Conservation (phyloP, 1,140 invertebrate genomes). For the Hypsibius dujardini region DNA sequence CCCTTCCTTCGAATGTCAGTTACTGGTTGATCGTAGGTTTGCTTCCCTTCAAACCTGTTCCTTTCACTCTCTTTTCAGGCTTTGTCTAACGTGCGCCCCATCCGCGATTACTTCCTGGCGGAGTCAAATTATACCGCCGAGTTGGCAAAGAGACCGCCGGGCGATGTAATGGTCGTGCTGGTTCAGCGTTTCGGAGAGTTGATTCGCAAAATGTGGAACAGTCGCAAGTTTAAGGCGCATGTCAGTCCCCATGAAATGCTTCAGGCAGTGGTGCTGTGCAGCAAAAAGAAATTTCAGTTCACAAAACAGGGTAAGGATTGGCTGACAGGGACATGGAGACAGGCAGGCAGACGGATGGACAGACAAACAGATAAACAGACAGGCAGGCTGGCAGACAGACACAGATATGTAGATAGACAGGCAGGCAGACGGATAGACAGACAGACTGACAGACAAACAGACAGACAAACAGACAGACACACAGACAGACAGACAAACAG, state of each 20-base stretch:
- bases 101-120: conserved; percentile 81
- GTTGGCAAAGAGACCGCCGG: conserved; percentile 58
- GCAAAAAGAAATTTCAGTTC: conserved; percentile 93
- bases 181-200: conserved; percentile 93
- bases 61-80: conserved; percentile 42
- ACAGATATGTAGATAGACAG: no score
- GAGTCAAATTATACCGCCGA: conserved; percentile 78
- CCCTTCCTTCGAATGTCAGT: no score
- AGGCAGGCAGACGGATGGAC: no score
- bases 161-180: conserved; percentile 61
- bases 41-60: no score
- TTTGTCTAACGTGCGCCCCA: conserved; percentile 75
- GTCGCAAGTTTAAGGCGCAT: conserved; percentile 94
- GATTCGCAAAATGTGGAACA: conserved; percentile 95
- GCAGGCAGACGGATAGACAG: no score
- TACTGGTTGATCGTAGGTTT: no score
- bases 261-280: conserved; percentile 94
- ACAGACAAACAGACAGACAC: no score
- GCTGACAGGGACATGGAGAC: not conserved
- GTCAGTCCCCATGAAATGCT: conserved; percentile 99
- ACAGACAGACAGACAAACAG: no score
- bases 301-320: conserved; percentile 65
- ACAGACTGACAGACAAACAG: no score
- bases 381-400: no score
- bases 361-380: no score